A percentile compares a stretch with the other conserved stretches of the same genome.
Conservation (phyloP, 2,113 vertebrate genomes). For the Phoenicopterus ruber region DNA sequence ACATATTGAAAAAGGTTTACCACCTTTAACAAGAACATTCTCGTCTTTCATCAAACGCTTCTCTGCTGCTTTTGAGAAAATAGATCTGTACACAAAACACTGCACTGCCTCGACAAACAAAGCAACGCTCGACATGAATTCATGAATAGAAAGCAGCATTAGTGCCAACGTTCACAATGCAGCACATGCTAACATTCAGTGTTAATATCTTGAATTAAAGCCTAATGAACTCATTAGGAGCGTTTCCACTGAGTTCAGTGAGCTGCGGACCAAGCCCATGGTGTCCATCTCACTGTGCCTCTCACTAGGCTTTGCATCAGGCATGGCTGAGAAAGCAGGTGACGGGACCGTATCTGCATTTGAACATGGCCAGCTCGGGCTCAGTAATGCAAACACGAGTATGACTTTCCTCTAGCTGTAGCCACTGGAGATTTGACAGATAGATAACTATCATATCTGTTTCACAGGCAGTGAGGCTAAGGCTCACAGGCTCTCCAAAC, state of each 20-base stretch:
- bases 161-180: background rate
- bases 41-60: background rate
- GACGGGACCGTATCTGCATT: background rate
- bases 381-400: background rate
- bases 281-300: background rate
- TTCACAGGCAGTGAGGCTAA: background rate
- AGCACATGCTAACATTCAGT: background rate
- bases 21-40: background rate
- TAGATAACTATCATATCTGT: background rate
- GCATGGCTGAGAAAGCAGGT: background rate
- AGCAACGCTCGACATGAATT: background rate
- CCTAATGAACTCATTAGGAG: background rate
- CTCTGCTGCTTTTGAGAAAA: constrained; percentile 17
- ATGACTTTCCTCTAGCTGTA: background rate
- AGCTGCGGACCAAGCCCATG: background rate
- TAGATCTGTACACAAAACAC: background rate
- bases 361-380: background rate
- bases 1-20: background rate
- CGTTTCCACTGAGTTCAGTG: background rate
- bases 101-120: background rate
- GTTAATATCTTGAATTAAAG: background rate
- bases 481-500: background rate
- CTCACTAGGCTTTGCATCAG: background rate
- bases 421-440: background rate
- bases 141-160: background rate